A percentile compares a stretch with the other conserved stretches of the same genome.
phyloP scores from a whole-genome alignment of 2,888 invertebrate genomes.

The Thysanoteuthis rhombus region DNA sequence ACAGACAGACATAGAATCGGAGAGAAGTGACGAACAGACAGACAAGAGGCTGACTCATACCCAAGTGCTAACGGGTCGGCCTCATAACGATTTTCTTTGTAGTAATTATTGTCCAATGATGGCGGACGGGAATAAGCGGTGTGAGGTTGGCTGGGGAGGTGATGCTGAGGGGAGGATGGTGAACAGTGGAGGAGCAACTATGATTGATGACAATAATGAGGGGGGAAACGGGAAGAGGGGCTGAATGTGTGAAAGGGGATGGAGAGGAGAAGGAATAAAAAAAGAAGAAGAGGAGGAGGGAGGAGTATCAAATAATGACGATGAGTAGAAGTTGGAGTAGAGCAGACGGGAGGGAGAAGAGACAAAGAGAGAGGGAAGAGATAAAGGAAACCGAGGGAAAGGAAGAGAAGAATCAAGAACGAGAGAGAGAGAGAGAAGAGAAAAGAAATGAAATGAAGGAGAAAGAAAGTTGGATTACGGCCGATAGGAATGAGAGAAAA shows the following conservation, averaged over 20 bases:
- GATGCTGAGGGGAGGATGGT: background rate
- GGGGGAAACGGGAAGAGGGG: background rate
- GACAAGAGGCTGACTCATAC: conserved; percentile 12
- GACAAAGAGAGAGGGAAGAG: background rate
- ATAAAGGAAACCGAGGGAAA: too few relatives aligned
- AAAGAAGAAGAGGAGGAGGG: background rate
- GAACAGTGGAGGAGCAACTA: too few relatives aligned
- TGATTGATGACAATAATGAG: too few relatives aligned
- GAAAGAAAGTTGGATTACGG: too few relatives aligned
- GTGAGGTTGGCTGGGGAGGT: background rate
- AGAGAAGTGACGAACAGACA: background rate
- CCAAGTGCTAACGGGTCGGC: background rate
- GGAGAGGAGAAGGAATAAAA: background rate
- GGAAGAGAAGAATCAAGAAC: background rate
- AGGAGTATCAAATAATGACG: too few relatives aligned
- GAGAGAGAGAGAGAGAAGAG: background rate
- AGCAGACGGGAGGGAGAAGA: background rate
- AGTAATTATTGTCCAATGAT: background rate
- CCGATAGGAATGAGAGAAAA: too few relatives aligned
- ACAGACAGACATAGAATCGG: background rate
- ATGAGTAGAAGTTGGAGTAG: too few relatives aligned
- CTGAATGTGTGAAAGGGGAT: background rate
- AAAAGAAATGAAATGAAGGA: background rate
- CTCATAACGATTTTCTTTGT: background rate
- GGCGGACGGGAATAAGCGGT: too few relatives aligned